These are phyloP conservation scores for Sesamia nonagrioides DNA, from an alignment of 1,140 invertebrate species.

Conservation along the genomic window DNA sequence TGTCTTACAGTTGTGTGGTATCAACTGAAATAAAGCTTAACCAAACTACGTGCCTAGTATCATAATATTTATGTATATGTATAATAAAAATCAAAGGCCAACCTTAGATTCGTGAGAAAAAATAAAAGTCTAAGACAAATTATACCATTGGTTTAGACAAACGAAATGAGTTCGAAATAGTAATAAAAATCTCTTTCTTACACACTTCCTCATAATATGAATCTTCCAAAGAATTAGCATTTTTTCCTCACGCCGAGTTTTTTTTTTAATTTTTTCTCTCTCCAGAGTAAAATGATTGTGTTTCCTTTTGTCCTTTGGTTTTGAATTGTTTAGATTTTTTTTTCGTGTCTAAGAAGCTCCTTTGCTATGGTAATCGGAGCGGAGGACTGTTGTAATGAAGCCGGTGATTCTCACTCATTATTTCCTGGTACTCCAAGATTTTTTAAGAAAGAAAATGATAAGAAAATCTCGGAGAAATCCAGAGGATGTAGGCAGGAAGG, in stretches of 20 bases:
- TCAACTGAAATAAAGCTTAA: too few relatives aligned
- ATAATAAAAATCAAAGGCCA: too few relatives aligned
- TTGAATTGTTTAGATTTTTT: constrained; percentile 49
- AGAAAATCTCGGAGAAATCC: constrained; percentile 34
- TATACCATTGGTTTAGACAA: not conserved
- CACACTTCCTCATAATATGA: constrained; percentile 22
- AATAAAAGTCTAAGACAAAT: not conserved
- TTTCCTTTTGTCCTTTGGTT: constrained; percentile 30
- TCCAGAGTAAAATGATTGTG: constrained; percentile 35
- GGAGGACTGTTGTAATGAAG: constrained; percentile 39
- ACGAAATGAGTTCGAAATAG: not conserved
- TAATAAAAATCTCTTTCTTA: not conserved
- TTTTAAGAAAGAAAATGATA: constrained; percentile 6
- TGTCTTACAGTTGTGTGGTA: too few relatives aligned
- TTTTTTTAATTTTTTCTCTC: constrained; percentile 37
- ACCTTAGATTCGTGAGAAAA: too few relatives aligned
- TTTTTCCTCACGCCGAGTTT: constrained; percentile 21
- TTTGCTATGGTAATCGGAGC: constrained; percentile 48
- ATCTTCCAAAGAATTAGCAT: constrained; percentile 19
- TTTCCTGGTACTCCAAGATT: constrained; percentile 22
- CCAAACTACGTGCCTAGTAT: too few relatives aligned
- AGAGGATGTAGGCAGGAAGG: not conserved
- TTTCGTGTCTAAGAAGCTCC: constrained; percentile 29
- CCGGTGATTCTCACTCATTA: constrained; percentile 40
- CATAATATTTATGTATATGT: too few relatives aligned